Evolutionary conservation across 1,140 invertebrate genomes (phyloP), one percentile per base, ranked within the genome.

Genomic region (Galleria mellonella): DNA sequence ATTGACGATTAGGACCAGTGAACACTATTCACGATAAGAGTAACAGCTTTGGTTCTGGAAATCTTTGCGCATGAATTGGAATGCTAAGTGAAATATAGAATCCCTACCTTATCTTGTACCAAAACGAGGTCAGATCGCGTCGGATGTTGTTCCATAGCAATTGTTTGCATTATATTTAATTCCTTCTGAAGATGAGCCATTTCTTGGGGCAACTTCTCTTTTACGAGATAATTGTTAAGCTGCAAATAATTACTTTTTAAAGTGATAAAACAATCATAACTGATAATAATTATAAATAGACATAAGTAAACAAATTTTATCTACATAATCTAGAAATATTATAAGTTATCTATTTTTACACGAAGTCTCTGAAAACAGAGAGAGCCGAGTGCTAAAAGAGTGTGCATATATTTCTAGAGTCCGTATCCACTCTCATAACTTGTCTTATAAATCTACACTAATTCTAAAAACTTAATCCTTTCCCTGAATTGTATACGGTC

Each of bases 121-220:
- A 87, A 73, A 9, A 91, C 87, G 32, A 94, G 85, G 62, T 93
- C 92, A 31, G 90, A 89, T 29, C 91, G 88, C n/a, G 90, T 89
- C 41, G 93, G 87, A 42, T 92, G 90, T 17, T 90, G 88, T 47
- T 93, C 90, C 9, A 88, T 85, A 2, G 91, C 89, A 9, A 95
- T 90, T 30, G 84, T 86, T 61, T 91, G 89, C 54, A 95, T 84
- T 44, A 94, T 91, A 42, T 89, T 88, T 7, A 95, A 86, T 47
- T 91, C 89, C 59, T 90, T 90, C 63, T 90, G 90, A 28, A 90
- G 83, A 0, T 75, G 71, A 2, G 79, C 62, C 15, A 93, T 86
- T 75, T 96, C 94, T 57, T 92, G 89, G 0, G 94, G 94, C 12
- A 96, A 68, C 66, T 94, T 93, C 66, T 96, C 93, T 37, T 92